Evolutionary conservation across 1,140 invertebrate genomes (phyloP).

Genomic region (Atta colombica): DNA sequence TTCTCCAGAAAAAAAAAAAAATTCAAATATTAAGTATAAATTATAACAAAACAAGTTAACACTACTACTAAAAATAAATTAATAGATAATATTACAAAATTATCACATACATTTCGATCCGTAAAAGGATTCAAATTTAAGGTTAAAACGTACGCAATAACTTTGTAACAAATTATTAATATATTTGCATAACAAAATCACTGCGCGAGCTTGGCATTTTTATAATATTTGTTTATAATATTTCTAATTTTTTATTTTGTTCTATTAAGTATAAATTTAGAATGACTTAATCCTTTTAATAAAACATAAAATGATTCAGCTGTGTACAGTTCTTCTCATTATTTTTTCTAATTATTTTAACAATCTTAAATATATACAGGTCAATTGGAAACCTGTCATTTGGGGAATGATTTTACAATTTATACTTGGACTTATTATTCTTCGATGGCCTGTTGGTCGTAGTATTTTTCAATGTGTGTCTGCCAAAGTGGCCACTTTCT

Average conservation of each 20-base stretch:
- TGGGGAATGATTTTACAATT: conserved; percentile 95
- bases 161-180: too few species aligned
- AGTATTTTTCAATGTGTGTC: conserved; percentile 93
- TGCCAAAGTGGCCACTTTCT: conserved; percentile 92
- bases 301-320: neutral
- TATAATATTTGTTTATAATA: too few species aligned
- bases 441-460: conserved; percentile 93
- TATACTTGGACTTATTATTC: conserved; percentile 93
- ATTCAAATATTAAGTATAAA: neutral
- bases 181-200: too few species aligned
- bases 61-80: too few species aligned
- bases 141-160: too few species aligned
- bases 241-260: too few species aligned
- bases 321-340: neutral
- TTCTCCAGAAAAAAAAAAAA: neutral
- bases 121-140: too few species aligned
- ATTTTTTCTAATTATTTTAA: conserved; percentile 24
- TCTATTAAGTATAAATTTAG: neutral
- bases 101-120: too few species aligned
- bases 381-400: conserved; percentile 93
- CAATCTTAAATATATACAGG: conserved; percentile 81
- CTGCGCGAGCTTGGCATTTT: too few species aligned
- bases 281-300: neutral
- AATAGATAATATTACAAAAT: too few species aligned
- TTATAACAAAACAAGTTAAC: too few species aligned